phyloP scores from a whole-genome alignment of 2,797 vertebrate genomes.

The Centropyge bicolor region DNA sequence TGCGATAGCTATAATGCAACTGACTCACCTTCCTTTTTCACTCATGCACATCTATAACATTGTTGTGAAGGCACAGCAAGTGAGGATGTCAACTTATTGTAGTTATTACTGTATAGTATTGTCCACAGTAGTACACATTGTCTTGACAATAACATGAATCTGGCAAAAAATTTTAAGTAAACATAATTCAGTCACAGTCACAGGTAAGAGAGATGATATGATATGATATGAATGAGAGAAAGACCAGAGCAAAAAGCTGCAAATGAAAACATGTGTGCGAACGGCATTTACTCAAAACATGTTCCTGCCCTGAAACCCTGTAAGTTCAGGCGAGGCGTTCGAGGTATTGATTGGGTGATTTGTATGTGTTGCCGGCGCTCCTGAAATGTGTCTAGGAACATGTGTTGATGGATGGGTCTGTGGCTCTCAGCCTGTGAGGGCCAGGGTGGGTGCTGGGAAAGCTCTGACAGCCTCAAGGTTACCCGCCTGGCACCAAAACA shows the following conservation, averaged over 20 bases:
- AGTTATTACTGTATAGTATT: too few relatives aligned
- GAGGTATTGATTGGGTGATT: slow-evolving; percentile 79
- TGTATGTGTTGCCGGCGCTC: slow-evolving; percentile 73
- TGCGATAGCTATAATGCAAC: slow-evolving; percentile 52
- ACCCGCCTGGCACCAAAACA: slow-evolving; percentile 73
- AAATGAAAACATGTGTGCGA: slow-evolving; percentile 18
- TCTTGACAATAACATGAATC: not conserved
- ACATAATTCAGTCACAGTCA: not conserved
- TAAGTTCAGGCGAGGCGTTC: slow-evolving; percentile 29
- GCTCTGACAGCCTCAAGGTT: slow-evolving; percentile 82
- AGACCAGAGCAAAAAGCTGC: slow-evolving; percentile 11
- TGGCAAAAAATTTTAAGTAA: not conserved
- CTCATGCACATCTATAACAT: slow-evolving; percentile 54
- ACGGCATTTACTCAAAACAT: slow-evolving; percentile 42
- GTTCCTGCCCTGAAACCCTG: slow-evolving; percentile 30
- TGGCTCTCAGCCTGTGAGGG: slow-evolving; percentile 60
- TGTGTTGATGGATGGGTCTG: slow-evolving; percentile 81
- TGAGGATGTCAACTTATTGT: slow-evolving; percentile 68
- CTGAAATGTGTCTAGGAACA: slow-evolving; percentile 74
- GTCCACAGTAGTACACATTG: too few relatives aligned
- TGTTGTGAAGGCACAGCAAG: slow-evolving; percentile 40
- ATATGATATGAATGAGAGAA: not conserved
- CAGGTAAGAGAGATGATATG: not conserved
- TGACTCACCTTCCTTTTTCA: slow-evolving; percentile 47
- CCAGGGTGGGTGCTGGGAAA: slow-evolving; percentile 65